Percentiles rank a stretch among this genome's conserved stretches.
Conservation (phyloP, 2,113 vertebrate species). For the Platysteira castanea region DNA sequence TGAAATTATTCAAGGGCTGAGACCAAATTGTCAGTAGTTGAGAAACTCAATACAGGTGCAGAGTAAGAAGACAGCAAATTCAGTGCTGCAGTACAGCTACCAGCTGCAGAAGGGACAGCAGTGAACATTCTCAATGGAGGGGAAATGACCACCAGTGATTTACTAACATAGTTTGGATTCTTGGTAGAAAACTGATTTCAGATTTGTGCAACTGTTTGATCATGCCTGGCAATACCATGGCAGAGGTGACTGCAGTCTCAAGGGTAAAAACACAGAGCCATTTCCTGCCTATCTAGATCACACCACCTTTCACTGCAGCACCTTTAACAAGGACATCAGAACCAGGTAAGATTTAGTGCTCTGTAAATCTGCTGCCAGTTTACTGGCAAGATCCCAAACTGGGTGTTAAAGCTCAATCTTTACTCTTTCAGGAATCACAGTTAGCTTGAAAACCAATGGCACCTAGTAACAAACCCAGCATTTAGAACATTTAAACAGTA, state of each 20-base stretch:
- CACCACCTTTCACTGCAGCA: background rate
- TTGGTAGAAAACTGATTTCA: background rate
- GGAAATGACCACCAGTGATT: background rate
- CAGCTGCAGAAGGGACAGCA: background rate
- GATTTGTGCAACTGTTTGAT: background rate
- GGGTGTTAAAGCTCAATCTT: background rate
- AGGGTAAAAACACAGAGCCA: conserved; percentile 4
- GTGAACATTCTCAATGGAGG: background rate
- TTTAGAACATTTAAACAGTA: background rate
- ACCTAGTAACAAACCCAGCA: background rate
- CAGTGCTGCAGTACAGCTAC: background rate
- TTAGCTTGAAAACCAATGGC: background rate
- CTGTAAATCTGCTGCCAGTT: background rate
- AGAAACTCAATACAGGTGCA: background rate
- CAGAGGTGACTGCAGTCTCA: conserved; percentile 19
- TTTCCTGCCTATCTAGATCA: background rate
- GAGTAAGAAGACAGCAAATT: background rate
- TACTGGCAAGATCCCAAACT: background rate
- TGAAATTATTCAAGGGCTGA: background rate
- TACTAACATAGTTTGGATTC: background rate
- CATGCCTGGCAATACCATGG: background rate
- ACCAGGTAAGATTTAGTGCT: background rate
- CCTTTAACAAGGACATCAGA: background rate
- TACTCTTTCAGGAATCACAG: background rate
- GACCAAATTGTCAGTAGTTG: background rate